Evolutionary conservation across 2,888 invertebrate genomes (phyloP).

Genomic region (Linnaemya vulpina): DNA sequence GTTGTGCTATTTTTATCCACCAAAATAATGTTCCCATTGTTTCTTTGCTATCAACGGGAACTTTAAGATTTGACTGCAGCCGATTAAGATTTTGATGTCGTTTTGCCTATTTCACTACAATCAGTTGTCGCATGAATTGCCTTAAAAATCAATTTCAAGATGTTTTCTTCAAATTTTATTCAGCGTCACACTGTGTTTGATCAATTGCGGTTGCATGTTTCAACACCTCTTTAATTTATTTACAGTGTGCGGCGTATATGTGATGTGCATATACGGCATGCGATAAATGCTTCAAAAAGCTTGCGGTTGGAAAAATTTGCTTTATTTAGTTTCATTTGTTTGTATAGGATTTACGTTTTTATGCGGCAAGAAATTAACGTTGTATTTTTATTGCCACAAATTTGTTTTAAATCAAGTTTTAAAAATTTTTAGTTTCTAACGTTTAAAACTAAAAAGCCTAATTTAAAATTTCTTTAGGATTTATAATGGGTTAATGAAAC

Average conservation of each 20-base stretch:
- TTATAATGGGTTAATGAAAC: too few relatives aligned
- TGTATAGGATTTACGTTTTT: too few relatives aligned
- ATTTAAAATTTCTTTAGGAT: too few relatives aligned
- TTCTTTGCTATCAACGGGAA: conserved; percentile 2
- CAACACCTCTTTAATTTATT: conserved; percentile 42
- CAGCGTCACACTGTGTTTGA: conserved; percentile 14
- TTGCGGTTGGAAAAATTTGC: not conserved
- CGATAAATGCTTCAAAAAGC: not conserved
- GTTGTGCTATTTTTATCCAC: conserved; percentile 26
- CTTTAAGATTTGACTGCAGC: conserved; percentile 37
- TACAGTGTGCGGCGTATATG: not conserved
- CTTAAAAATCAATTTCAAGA: conserved; percentile 52
- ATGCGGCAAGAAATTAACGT: too few relatives aligned
- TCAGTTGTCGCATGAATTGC: conserved; percentile 42
- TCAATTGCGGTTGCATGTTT: conserved; percentile 42
- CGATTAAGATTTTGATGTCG: conserved; percentile 40
- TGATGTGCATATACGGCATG: not conserved
- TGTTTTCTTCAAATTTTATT: conserved; percentile 27
- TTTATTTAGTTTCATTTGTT: too few relatives aligned
- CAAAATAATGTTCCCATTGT: conserved; percentile 1
- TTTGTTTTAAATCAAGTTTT: too few relatives aligned
- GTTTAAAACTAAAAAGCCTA: too few relatives aligned
- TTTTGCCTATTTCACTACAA: conserved; percentile 25
- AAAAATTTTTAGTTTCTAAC: too few relatives aligned
- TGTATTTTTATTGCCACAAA: too few relatives aligned